Conservation (phyloP, 2,113 vertebrate species). For the Eptesicus fuscus region DNA sequence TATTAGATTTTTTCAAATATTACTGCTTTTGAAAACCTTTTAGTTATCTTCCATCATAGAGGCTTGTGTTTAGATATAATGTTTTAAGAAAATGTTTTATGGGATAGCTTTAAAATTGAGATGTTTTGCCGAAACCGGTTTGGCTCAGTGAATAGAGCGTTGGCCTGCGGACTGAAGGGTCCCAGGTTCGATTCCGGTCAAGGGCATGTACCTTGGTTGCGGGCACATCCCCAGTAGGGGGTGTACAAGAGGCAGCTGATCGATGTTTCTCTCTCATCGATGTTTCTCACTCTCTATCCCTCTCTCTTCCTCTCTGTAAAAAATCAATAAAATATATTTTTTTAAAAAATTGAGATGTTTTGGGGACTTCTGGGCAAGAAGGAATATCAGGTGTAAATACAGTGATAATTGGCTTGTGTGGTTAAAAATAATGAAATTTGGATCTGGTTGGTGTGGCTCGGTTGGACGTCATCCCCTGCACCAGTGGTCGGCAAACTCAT, state of each 20-base stretch:
- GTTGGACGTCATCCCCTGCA: neutral
- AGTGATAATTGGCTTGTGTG: neutral
- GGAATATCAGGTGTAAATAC: neutral
- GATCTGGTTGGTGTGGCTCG: neutral
- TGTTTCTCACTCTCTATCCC: too few species aligned
- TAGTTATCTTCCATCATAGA: neutral
- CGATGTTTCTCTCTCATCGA: too few species aligned
- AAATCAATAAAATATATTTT: too few species aligned
- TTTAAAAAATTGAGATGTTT: constrained; percentile 14
- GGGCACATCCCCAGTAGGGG: too few species aligned
- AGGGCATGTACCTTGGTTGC: too few species aligned
- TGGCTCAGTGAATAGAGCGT: too few species aligned
- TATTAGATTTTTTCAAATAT: constrained; percentile 29
- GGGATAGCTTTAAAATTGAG: constrained; percentile 6
- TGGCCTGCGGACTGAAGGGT: too few species aligned
- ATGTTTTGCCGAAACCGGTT: too few species aligned
- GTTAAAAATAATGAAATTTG: constrained; percentile 23
- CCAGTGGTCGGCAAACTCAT: too few species aligned
- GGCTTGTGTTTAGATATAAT: neutral
- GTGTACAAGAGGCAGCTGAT: too few species aligned
- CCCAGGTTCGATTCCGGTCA: too few species aligned
- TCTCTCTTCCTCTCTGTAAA: too few species aligned
- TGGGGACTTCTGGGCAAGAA: neutral
- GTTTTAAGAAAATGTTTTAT: neutral
- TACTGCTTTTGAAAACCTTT: neutral